These are phyloP conservation scores for Dendrolimus pini DNA, from an alignment of 2,888 invertebrate species.

Conservation along the genomic window DNA sequence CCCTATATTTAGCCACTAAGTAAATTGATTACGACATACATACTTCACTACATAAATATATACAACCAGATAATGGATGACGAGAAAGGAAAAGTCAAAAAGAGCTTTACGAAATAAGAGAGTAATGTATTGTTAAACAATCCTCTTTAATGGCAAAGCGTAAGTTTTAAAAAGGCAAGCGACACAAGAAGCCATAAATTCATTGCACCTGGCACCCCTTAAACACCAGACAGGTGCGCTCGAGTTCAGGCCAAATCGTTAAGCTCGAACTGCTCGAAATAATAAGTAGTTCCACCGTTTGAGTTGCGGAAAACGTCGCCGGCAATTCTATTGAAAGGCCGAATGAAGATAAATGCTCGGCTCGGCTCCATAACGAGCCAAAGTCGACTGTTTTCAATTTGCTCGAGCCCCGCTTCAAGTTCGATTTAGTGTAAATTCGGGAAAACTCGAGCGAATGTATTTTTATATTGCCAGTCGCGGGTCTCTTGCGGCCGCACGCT, in stretches of 20 bases:
- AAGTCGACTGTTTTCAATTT: constrained; percentile 73
- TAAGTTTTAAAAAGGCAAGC: background rate
- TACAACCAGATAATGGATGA: background rate
- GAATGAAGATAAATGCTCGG: constrained; percentile 72
- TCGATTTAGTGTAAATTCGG: constrained; percentile 57
- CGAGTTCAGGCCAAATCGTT: constrained; percentile 57
- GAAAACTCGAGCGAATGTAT: constrained; percentile 26
- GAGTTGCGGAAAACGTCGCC: constrained; percentile 66
- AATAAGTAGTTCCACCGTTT: constrained; percentile 70
- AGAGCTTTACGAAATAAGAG: background rate
- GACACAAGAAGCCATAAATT: background rate
- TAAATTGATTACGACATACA: too few relatives aligned
- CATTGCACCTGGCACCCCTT: constrained; percentile 7
- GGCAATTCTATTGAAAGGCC: constrained; percentile 69
- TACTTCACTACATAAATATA: too few relatives aligned
- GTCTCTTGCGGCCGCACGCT: background rate
- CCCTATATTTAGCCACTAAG: too few relatives aligned
- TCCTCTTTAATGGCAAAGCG: background rate
- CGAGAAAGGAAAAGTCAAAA: background rate
- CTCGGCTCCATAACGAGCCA: constrained; percentile 66
- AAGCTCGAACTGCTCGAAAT: constrained; percentile 65
- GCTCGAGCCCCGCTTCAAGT: constrained; percentile 40
- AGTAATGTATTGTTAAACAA: background rate
- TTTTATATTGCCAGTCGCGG: constrained; percentile 18
- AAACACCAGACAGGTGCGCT: constrained; percentile 47